Evolutionary conservation across 2,797 vertebrate genomes (phyloP).

Genomic region (Tragelaphus eurycerus): DNA sequence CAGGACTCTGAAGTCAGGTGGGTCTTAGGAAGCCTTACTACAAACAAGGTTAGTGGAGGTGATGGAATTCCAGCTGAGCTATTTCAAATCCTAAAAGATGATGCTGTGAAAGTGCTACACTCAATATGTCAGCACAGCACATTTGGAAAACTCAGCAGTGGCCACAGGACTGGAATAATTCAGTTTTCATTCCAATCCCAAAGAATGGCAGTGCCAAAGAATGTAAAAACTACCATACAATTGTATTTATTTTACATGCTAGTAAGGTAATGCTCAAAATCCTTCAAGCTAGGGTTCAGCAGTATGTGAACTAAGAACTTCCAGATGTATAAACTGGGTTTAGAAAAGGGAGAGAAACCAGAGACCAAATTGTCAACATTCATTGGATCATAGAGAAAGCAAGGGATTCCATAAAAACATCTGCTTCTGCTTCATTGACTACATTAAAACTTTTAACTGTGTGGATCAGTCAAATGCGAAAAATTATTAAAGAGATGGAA

Average conservation of each 20-base stretch:
- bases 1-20: background rate
- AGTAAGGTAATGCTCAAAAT: background rate
- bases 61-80: background rate
- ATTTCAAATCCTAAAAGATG: background rate
- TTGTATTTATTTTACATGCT: background rate
- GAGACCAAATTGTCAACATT: background rate
- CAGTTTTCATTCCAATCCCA: background rate
- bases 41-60: background rate
- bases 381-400: background rate
- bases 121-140: background rate
- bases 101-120: background rate
- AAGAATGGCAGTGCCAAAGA: background rate
- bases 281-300: background rate
- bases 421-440: background rate
- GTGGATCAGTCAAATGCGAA: background rate
- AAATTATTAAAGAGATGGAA: background rate
- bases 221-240: background rate
- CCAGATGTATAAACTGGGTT: background rate
- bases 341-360: background rate
- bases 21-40: background rate
- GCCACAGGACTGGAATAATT: background rate
- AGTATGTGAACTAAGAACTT: background rate
- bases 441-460: background rate
- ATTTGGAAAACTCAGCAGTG: background rate
- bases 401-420: background rate